phyloP scores from a whole-genome alignment of 2,888 invertebrate genomes.

The Prosapia bicincta region DNA sequence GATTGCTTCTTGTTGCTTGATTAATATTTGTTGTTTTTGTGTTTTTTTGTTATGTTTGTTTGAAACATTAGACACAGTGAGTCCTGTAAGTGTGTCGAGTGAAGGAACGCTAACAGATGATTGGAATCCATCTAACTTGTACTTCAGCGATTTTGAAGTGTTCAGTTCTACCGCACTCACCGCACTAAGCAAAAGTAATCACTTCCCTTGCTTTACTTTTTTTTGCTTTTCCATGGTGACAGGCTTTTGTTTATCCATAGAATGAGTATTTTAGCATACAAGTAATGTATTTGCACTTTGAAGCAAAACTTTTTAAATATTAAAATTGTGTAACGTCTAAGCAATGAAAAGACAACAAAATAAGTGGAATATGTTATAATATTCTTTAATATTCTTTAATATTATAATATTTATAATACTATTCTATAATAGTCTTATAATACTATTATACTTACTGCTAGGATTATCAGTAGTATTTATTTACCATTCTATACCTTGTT shows the following conservation, averaged over 20 bases:
- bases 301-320: too few species aligned
- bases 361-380: too few species aligned
- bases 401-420: too few species aligned
- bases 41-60: slow-evolving; percentile 13
- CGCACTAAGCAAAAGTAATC: slow-evolving; percentile 34
- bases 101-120: slow-evolving; percentile 26
- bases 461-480: too few species aligned
- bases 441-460: too few species aligned
- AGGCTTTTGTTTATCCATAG: background rate
- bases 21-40: background rate
- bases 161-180: slow-evolving; percentile 28
- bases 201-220: background rate
- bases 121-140: slow-evolving; percentile 27
- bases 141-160: slow-evolving; percentile 28
- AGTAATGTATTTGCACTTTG: too few species aligned
- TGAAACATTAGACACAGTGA: slow-evolving; percentile 33
- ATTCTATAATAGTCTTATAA: too few species aligned
- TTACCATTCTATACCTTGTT: too few species aligned
- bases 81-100: slow-evolving; percentile 32
- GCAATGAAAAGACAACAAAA: too few species aligned
- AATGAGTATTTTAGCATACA: too few species aligned
- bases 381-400: too few species aligned
- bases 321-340: too few species aligned
- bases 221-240: background rate
- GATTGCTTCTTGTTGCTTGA: background rate